Evolutionary conservation across 2,113 vertebrate genomes (phyloP).

Genomic region (Thryonomys swinderianus): DNA sequence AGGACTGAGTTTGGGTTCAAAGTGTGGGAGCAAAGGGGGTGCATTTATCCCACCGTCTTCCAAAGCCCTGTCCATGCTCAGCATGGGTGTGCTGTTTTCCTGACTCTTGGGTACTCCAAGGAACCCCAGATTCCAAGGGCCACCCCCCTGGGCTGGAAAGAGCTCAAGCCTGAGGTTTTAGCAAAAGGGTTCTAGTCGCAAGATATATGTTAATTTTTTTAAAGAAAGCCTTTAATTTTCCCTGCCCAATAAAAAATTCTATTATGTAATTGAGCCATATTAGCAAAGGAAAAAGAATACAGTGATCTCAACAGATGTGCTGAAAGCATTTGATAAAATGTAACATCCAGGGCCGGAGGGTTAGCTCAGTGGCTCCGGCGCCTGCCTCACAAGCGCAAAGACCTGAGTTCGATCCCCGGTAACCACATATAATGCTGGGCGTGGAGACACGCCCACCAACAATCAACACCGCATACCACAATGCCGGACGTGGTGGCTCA

Average conservation of each 20-base stretch:
- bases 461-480: no score
- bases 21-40: background rate
- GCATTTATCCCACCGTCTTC: background rate
- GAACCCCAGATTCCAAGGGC: background rate
- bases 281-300: slow-evolving; percentile 5
- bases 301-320: background rate
- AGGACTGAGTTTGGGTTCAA: background rate
- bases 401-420: no score
- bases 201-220: background rate
- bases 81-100: background rate
- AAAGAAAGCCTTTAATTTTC: slow-evolving; percentile 9
- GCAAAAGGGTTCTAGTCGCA: background rate
- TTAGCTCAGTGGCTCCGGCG: no score
- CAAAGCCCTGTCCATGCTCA: background rate
- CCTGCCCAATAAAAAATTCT: background rate
- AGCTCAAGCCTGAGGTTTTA: background rate
- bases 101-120: background rate
- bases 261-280: slow-evolving; percentile 10
- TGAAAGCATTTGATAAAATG: slow-evolving; percentile 36
- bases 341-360: no score
- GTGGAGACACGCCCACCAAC: no score
- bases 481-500: no score
- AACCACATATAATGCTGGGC: no score
- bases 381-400: no score
- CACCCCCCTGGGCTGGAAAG: background rate